Evolutionary conservation across 2,888 invertebrate genomes (phyloP).

Genomic region (Eurytoma adleriae): DNA sequence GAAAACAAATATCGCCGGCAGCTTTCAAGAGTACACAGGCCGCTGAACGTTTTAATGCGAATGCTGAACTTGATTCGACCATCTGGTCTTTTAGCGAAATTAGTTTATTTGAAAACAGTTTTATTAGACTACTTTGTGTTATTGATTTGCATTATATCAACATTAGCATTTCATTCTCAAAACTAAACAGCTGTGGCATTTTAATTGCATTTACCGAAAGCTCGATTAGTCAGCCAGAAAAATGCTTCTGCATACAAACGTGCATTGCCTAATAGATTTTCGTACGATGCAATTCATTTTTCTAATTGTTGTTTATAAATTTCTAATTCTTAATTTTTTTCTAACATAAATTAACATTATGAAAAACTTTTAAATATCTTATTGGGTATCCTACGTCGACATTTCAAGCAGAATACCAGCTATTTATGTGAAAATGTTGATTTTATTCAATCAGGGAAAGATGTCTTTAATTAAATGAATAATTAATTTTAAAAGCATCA

Average conservation of each 20-base stretch:
- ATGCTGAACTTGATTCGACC: conserved; percentile 10
- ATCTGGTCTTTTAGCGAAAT: conserved; percentile 6
- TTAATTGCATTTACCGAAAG: background rate
- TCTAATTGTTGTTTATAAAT: too few relatives aligned
- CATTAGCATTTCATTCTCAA: background rate
- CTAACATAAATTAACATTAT: too few relatives aligned
- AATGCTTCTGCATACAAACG: background rate
- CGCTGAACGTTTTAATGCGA: conserved; percentile 31
- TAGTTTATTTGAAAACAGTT: conserved; percentile 37
- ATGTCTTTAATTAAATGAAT: too few relatives aligned
- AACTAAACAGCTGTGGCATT: background rate
- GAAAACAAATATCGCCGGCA: conserved; percentile 57
- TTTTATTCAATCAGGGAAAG: too few relatives aligned
- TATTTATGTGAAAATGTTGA: too few relatives aligned
- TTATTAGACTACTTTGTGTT: background rate
- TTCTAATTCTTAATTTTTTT: too few relatives aligned
- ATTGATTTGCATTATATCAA: conserved; percentile 5
- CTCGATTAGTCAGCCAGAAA: background rate
- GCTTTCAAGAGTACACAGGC: conserved; percentile 48
- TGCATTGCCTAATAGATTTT: background rate
- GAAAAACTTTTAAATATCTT: too few relatives aligned
- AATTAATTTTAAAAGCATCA: too few relatives aligned
- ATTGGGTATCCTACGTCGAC: too few relatives aligned
- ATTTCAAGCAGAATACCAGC: too few relatives aligned
- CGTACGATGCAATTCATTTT: background rate